Base-by-base conservation (phyloP, 2,888 invertebrate genomes). In the Archips crataeganus region DNA sequence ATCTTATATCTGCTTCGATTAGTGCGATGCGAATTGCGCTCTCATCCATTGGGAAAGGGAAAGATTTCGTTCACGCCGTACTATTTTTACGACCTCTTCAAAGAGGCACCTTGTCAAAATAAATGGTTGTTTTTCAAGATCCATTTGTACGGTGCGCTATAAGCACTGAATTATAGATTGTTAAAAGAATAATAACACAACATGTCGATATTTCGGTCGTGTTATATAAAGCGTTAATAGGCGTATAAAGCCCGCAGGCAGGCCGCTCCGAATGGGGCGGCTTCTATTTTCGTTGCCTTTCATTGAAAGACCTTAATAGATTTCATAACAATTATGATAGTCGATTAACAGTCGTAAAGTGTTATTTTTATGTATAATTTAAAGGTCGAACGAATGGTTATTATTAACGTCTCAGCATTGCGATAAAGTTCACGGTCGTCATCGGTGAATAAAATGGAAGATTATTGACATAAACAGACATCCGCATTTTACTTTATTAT, bases 121-220 rank as follows among this genome's bases (percentile, higher is more conserved):
- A 93, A 90, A 88, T 90, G 88, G 90, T 90, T 91, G 91, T 91
- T 93, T 93, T 93, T 93, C 88, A 89, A 93, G 91, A 93, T 91
- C 86, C 91, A 91, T 92, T 93, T 90, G 87, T 87, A 85, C 82
- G 87, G 88, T 85, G 86, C 81, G 85, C 85, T 87, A 86, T 85
- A 85, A 86, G 85, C 82, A 82, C 82, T 89, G 89, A 90, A 89
- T 92, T 91, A 91, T 91, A 84, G 79, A 84, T 88, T 87, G 87
- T 87, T 89, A 87, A 80, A 89, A 88, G 86, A 89, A 70, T 74
- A 74, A 90, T 84, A 91, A 93, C 90, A 91, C 90, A 91, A 87
- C 88, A 83, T 83, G 83, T 84, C 87, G 87, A 88, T 92, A 90
- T 90, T 91, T 92, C 87, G 83, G 87, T 84, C 79, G 84, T 76